Percentiles rank a stretch among this genome's conserved stretches.
phyloP scores from a whole-genome alignment of 2,888 invertebrate species.

The Tenthredo amoena region DNA sequence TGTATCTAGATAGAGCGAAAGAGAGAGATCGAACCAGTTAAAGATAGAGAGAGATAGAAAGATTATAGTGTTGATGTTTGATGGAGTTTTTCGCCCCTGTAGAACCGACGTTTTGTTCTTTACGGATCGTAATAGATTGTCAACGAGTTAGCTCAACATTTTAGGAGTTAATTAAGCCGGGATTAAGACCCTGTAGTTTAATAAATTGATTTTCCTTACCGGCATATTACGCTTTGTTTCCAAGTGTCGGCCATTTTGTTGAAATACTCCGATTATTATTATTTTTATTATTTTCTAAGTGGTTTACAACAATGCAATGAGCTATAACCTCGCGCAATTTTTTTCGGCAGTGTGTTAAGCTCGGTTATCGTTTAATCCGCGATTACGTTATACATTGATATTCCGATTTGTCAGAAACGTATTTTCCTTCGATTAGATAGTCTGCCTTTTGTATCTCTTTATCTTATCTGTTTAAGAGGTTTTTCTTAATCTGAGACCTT shows the following conservation, averaged over 20 bases:
- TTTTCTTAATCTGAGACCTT: neutral
- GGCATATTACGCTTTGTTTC: slow-evolving; percentile 74
- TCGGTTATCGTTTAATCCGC: neutral
- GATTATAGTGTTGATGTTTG: slow-evolving; percentile 53
- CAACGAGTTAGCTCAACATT: neutral
- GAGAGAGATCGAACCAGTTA: neutral
- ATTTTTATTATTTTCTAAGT: neutral
- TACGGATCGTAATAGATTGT: neutral
- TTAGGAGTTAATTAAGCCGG: neutral
- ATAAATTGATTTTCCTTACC: slow-evolving; percentile 67
- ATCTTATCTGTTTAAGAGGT: neutral
- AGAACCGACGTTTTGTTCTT: neutral
- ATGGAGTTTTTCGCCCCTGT: neutral
- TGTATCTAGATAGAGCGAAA: neutral
- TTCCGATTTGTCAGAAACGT: neutral
- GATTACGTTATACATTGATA: neutral
- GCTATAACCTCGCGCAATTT: neutral
- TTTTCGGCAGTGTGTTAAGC: neutral
- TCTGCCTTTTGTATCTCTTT: neutral
- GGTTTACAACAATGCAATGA: neutral
- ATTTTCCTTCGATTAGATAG: neutral
- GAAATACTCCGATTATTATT: slow-evolving; percentile 36
- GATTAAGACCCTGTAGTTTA: neutral
- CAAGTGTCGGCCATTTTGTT: slow-evolving; percentile 77
- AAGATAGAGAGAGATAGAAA: neutral